Conservation (phyloP, 2,888 invertebrate genomes). For the Watsonalla cultraria region DNA sequence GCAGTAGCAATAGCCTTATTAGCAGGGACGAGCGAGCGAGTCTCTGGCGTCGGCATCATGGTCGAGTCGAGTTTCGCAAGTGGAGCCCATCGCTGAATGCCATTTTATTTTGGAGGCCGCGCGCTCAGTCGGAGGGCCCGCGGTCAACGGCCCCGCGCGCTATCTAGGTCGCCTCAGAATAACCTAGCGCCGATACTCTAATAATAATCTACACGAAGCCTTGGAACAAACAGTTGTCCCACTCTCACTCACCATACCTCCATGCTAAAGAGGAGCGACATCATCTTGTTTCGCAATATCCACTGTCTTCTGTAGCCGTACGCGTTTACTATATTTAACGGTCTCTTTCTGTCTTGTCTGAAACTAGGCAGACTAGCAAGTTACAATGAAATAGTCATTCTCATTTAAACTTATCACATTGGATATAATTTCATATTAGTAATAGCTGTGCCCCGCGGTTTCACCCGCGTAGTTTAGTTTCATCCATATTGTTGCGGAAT, state of each 20-base stretch:
- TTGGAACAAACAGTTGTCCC: constrained; percentile 61
- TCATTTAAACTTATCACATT: constrained; percentile 2
- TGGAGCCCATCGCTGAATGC: constrained; percentile 76
- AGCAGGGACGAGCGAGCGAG: constrained; percentile 49
- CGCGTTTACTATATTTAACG: constrained; percentile 44
- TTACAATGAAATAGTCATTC: constrained; percentile 4
- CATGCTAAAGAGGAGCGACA: constrained; percentile 47
- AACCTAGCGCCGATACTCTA: constrained; percentile 78
- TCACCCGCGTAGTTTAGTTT: too few species aligned
- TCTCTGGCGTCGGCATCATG: constrained; percentile 55
- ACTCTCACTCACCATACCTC: constrained; percentile 57
- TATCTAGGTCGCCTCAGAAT: constrained; percentile 78
- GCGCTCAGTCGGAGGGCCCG: constrained; percentile 71
- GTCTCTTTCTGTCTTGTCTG: constrained; percentile 57
- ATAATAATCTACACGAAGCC: constrained; percentile 71
- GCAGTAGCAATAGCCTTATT: constrained; percentile 51
- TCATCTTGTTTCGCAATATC: constrained; percentile 53
- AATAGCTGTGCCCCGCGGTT: too few species aligned
- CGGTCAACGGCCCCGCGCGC: constrained; percentile 75
- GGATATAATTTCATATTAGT: background rate
- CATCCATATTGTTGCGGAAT: too few species aligned
- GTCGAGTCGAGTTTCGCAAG: constrained; percentile 73
- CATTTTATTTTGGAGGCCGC: constrained; percentile 77
- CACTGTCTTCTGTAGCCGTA: constrained; percentile 43
- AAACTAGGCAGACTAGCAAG: constrained; percentile 24